Conservation (phyloP, 2,113 vertebrate genomes). For the Psilopsiagon aymara region DNA sequence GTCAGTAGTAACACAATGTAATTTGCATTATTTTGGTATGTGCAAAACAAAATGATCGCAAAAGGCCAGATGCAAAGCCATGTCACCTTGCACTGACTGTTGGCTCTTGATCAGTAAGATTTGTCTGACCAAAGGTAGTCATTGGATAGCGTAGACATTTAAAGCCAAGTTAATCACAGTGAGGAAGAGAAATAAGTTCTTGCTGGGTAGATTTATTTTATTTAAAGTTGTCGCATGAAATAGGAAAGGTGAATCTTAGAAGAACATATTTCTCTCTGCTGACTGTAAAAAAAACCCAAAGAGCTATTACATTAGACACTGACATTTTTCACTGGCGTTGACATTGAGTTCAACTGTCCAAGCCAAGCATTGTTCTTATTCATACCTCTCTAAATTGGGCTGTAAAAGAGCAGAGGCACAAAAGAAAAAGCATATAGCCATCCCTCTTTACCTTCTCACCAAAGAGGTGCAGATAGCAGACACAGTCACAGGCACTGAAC, state of each 20-base stretch:
- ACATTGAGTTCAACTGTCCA: rapidly evolving
- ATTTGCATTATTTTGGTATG: neutral
- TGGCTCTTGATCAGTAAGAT: neutral
- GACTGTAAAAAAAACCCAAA: rapidly evolving
- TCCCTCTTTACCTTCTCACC: neutral
- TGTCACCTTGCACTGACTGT: neutral
- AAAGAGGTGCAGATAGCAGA: neutral
- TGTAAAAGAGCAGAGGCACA: neutral
- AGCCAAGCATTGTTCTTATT: neutral
- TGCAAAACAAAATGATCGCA: neutral
- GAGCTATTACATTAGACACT: neutral
- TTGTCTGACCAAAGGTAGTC: neutral
- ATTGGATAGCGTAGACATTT: neutral
- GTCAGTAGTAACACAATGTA: neutral
- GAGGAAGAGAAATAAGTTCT: neutral
- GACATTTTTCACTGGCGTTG: neutral
- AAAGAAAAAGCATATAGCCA: neutral
- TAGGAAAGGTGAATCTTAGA: neutral
- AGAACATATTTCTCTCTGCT: neutral
- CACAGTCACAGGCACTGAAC: rapidly evolving
- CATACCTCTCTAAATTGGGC: neutral
- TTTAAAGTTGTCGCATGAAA: neutral
- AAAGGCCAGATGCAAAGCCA: neutral
- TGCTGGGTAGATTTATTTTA: neutral
- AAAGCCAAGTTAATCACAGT: neutral